Evolutionary conservation across 2,888 invertebrate genomes (phyloP).

Genomic region (Ganaspis brasiliensis): DNA sequence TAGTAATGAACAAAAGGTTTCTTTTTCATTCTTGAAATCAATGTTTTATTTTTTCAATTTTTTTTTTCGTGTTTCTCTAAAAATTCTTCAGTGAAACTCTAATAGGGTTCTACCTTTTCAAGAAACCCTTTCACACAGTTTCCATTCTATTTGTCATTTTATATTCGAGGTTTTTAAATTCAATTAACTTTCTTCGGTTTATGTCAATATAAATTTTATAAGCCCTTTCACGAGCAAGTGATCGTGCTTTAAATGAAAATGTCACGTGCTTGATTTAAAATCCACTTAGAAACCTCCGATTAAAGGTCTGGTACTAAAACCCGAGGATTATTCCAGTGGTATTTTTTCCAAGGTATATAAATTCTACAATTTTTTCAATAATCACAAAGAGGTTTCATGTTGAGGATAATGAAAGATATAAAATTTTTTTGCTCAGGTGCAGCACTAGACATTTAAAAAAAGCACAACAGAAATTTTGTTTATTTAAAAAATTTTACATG

Average conservation of each 20-base stretch:
- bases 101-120: background rate
- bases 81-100: constrained; percentile 7
- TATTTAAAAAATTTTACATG: too few species aligned
- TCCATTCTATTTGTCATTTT: constrained; percentile 13
- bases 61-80: too few species aligned
- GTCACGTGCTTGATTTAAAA: constrained; percentile 12
- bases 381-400: too few species aligned
- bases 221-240: constrained; percentile 4
- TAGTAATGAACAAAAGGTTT: too few species aligned
- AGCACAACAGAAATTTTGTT: too few species aligned
- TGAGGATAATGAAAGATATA: too few species aligned
- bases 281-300: background rate
- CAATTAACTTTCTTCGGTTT: background rate
- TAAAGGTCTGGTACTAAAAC: constrained; percentile 3
- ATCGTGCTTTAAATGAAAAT: constrained; percentile 7
- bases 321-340: background rate
- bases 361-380: too few species aligned
- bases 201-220: constrained; percentile 39
- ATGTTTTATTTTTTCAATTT: too few species aligned
- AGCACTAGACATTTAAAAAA: too few species aligned
- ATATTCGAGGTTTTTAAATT: background rate
- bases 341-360: background rate
- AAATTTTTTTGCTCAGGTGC: too few species aligned
- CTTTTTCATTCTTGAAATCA: too few species aligned
- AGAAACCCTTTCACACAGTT: background rate